These are phyloP conservation scores for Apamea sordens DNA, from an alignment of 2,888 invertebrate genomes.

Conservation along the genomic window DNA sequence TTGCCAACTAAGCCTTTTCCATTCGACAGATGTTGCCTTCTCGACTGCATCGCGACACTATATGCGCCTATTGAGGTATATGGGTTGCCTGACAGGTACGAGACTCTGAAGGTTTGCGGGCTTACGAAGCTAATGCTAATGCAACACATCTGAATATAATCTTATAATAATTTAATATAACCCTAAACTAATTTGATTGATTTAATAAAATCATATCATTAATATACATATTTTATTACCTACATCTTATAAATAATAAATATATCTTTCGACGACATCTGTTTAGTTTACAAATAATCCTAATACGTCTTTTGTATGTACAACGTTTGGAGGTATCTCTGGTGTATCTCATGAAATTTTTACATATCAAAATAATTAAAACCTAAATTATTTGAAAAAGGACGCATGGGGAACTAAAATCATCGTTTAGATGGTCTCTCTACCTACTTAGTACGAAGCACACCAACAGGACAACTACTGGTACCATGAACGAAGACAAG, in stretches of 20 bases:
- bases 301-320: conserved; percentile 65
- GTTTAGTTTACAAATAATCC: conserved; percentile 54
- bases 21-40: conserved; percentile 11
- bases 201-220: conserved; percentile 25
- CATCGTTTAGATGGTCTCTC: conserved; percentile 51
- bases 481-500: conserved; percentile 36
- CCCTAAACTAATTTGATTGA: conserved; percentile 23
- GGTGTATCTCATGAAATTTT: conserved; percentile 69
- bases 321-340: conserved; percentile 67
- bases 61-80: conserved; percentile 47
- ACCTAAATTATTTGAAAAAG: conserved; percentile 43
- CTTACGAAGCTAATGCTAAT: conserved; percentile 40
- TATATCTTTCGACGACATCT: conserved; percentile 43
- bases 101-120: conserved; percentile 64
- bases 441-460: conserved; percentile 56
- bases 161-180: conserved; percentile 32
- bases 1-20: conserved; percentile 7
- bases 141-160: conserved; percentile 28
- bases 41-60: conserved; percentile 42
- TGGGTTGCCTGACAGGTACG: conserved; percentile 64
- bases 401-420: conserved; percentile 56
- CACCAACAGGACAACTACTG: conserved; percentile 53
- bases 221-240: conserved; percentile 26
- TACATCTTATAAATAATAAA: conserved; percentile 35
- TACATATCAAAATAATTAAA: conserved; percentile 45